Evolutionary conservation across 2,888 invertebrate species (phyloP).

Genomic region (Drosophila koepferae): DNA sequence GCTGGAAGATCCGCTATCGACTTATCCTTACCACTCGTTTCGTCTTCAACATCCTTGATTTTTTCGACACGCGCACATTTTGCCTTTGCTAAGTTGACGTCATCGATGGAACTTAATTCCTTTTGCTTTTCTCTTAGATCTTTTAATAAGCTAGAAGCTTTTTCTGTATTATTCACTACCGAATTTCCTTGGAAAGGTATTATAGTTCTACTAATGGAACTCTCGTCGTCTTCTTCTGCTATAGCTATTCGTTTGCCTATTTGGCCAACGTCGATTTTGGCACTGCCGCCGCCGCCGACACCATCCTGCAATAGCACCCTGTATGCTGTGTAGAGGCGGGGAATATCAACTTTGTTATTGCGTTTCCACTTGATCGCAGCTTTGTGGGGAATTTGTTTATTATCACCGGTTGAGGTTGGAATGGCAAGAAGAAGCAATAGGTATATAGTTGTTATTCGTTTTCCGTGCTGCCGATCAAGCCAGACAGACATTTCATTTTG

Average conservation of each 20-base stretch:
- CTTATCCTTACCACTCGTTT: conserved; percentile 1
- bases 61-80: conserved; percentile 9
- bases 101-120: no score
- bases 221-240: conserved; percentile 24
- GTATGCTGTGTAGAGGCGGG: conserved; percentile 54
- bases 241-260: conserved; percentile 8
- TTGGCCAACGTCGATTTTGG: conserved; percentile 8
- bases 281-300: background rate
- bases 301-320: conserved; percentile 25
- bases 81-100: background rate
- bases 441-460: conserved; percentile 31
- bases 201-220: background rate
- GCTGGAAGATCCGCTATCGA: background rate
- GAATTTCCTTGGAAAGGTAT: background rate
- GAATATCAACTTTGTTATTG: conserved; percentile 32
- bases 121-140: background rate
- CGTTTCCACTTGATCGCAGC: conserved; percentile 10
- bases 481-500: conserved; percentile 72
- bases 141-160: background rate
- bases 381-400: background rate
- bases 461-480: conserved; percentile 25
- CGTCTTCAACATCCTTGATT: background rate
- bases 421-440: conserved; percentile 37
- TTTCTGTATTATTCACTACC: background rate
- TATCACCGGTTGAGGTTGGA: conserved; percentile 2